Conservation (phyloP, 2,797 vertebrate genomes). For the Brachyalestes nurse region DNA sequence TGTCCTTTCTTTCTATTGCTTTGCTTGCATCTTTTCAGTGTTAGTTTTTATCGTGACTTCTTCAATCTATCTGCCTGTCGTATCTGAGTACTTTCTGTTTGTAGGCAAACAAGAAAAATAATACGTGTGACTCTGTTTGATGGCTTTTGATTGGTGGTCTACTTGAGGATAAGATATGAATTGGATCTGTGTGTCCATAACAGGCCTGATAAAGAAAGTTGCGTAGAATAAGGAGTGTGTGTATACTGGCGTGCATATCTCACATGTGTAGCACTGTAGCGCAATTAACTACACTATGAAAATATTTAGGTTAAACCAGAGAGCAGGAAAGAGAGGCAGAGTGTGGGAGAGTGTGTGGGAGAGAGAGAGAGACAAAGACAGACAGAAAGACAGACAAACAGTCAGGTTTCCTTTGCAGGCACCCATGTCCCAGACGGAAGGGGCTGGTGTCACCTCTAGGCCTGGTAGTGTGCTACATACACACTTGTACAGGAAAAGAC, state of each 20-base stretch:
- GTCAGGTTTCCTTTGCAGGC: slow-evolving; percentile 63
- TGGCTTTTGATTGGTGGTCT: background rate
- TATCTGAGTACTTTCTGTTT: background rate
- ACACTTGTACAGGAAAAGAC: slow-evolving; percentile 41
- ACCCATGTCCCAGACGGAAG: slow-evolving; percentile 39
- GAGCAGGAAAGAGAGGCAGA: slow-evolving; percentile 48
- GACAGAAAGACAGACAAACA: slow-evolving; percentile 54
- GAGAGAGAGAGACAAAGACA: slow-evolving; percentile 43
- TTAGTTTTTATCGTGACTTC: background rate
- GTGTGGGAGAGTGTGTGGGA: slow-evolving; percentile 22
- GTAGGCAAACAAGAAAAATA: background rate
- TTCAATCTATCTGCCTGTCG: background rate
- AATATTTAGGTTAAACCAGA: background rate
- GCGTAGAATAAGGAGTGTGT: background rate
- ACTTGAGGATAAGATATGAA: background rate
- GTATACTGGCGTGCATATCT: background rate
- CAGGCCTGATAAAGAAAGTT: slow-evolving; percentile 64
- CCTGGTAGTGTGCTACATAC: slow-evolving; percentile 19
- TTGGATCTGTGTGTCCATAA: slow-evolving; percentile 33
- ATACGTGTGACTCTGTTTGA: background rate
- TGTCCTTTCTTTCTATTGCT: background rate
- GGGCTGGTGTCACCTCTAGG: slow-evolving; percentile 39
- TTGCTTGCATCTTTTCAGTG: background rate
- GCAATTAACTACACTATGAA: background rate
- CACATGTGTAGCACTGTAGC: background rate